Percentiles rank a stretch among this genome's conserved stretches.
phyloP scores from a whole-genome alignment of 2,113 vertebrate genomes.

The Panthera uncia region DNA sequence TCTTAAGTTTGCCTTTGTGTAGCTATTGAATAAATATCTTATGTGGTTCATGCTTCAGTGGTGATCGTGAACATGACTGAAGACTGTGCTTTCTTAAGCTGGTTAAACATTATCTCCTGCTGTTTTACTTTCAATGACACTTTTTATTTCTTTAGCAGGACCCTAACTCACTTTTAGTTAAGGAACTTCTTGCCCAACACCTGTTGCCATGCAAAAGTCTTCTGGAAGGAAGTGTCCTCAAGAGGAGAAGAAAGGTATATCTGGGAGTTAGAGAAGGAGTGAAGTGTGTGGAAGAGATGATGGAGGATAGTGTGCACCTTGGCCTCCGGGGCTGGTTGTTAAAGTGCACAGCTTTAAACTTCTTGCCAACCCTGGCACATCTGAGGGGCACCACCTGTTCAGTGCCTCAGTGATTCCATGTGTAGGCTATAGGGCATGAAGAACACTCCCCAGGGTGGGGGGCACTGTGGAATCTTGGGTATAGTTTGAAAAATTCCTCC shows the following conservation, averaged over 20 bases:
- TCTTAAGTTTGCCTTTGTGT: background rate
- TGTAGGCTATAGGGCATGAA: background rate
- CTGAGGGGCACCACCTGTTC: background rate
- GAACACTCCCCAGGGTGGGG: background rate
- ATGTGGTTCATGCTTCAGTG: background rate
- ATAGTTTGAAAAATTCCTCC: background rate
- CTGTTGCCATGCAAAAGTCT: background rate
- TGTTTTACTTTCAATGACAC: background rate
- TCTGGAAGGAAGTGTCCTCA: background rate
- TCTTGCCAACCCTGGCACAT: too few relatives aligned
- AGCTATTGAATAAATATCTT: background rate
- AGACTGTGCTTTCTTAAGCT: background rate
- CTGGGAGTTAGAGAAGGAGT: background rate
- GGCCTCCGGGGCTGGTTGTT: rapidly evolving
- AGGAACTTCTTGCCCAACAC: background rate
- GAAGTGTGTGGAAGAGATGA: too few relatives aligned
- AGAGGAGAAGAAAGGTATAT: background rate
- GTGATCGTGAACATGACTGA: background rate
- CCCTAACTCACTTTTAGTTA: background rate
- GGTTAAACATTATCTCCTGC: background rate
- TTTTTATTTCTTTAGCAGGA: background rate
- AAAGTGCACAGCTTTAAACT: background rate
- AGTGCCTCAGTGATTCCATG: background rate
- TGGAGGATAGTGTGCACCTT: background rate
- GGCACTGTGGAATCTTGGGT: background rate